phyloP scores from a whole-genome alignment of 1,140 invertebrate genomes.

The Diorhabda sublineata region DNA sequence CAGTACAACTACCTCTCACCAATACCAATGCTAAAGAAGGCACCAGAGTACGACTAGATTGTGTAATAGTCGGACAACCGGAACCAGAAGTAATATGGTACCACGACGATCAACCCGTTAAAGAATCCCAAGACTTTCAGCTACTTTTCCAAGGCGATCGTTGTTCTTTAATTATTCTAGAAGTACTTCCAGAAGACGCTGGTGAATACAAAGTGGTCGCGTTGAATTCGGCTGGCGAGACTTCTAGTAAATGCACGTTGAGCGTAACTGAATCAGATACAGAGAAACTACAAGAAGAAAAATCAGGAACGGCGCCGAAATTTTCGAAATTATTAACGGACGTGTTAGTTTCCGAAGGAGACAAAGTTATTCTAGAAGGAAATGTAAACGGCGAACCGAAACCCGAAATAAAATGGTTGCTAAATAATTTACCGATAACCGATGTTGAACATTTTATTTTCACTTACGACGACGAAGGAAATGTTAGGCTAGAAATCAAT shows the following conservation, averaged over 20 bases:
- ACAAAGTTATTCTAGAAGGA: constrained; percentile 64
- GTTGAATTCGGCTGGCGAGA: constrained; percentile 74
- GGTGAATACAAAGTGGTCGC: constrained; percentile 79
- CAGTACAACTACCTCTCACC: constrained; percentile 66
- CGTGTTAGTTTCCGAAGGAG: constrained; percentile 62
- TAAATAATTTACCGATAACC: constrained; percentile 62
- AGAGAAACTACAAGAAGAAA: constrained; percentile 39
- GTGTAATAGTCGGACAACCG: constrained; percentile 78
- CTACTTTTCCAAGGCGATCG: constrained; percentile 76
- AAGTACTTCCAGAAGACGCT: constrained; percentile 69
- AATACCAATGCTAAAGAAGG: constrained; percentile 69
- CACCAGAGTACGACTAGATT: constrained; percentile 66
- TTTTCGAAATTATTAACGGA: constrained; percentile 70
- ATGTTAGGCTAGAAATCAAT: constrained; percentile 56
- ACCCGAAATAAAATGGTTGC: constrained; percentile 68
- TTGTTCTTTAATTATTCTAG: constrained; percentile 73
- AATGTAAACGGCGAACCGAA: constrained; percentile 66
- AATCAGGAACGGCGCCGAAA: constrained; percentile 55
- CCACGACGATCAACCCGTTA: constrained; percentile 76
- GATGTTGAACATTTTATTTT: constrained; percentile 52
- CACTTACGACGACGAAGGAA: constrained; percentile 52
- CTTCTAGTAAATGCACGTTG: constrained; percentile 67
- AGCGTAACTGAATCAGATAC: constrained; percentile 46
- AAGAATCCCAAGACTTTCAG: constrained; percentile 79
- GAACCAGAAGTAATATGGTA: constrained; percentile 83